A percentile compares a stretch with the other conserved stretches of the same genome.
phyloP scores from a whole-genome alignment of 2,888 invertebrate species.

The Congeria kusceri region DNA sequence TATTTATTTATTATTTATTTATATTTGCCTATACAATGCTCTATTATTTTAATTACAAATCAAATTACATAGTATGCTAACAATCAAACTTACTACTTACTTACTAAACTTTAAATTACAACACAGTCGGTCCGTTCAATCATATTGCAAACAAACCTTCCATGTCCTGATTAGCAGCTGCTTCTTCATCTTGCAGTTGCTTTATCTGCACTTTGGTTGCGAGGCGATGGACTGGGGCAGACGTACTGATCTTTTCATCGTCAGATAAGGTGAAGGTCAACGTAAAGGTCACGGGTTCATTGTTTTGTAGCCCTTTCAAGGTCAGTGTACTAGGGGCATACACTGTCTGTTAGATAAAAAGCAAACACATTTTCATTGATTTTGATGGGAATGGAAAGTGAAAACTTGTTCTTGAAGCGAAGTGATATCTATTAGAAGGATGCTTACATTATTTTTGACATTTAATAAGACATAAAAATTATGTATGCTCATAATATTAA shows the following conservation, averaged over 20 bases:
- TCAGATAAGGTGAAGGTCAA: slow-evolving; percentile 31
- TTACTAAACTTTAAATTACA: too few relatives aligned
- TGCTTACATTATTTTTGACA: too few relatives aligned
- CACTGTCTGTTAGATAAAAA: slow-evolving; percentile 25
- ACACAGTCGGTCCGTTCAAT: too few relatives aligned
- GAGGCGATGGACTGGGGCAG: slow-evolving; percentile 66
- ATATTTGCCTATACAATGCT: too few relatives aligned
- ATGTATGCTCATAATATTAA: too few relatives aligned
- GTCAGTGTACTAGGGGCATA: slow-evolving; percentile 27
- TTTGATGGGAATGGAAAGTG: too few relatives aligned
- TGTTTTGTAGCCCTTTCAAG: slow-evolving; percentile 35
- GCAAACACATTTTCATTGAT: neutral
- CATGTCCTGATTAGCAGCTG: neutral
- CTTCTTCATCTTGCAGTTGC: slow-evolving; percentile 52
- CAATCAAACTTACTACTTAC: too few relatives aligned
- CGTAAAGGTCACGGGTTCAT: slow-evolving; percentile 18
- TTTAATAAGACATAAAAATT: too few relatives aligned
- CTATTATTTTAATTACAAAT: neutral
- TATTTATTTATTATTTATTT: too few relatives aligned
- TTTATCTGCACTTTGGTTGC: slow-evolving; percentile 69
- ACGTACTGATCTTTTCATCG: slow-evolving; percentile 10
- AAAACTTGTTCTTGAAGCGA: too few relatives aligned
- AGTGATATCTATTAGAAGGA: too few relatives aligned
- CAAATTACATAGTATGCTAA: too few relatives aligned
- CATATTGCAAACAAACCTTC: slow-evolving; percentile 1